Conservation (phyloP, 64 coral and sea anemone species). For the Stylophora pistillata region DNA sequence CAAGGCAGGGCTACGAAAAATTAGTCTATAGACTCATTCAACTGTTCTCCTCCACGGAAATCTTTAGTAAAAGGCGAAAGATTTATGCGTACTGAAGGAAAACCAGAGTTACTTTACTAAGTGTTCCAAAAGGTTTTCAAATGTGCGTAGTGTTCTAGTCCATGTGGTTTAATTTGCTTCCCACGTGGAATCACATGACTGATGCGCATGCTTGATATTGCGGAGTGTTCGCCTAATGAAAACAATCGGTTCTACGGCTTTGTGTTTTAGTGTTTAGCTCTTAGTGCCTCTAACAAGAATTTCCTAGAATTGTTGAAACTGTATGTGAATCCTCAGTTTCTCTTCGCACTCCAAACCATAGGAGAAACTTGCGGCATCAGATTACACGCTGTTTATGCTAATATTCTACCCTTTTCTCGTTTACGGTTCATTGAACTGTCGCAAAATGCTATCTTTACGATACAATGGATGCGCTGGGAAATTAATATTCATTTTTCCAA, state of each 20-base stretch:
- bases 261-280: background rate
- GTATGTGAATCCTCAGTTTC: too few relatives aligned
- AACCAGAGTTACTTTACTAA: background rate
- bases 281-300: too few relatives aligned
- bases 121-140: background rate
- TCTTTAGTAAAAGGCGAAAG: slow-evolving; percentile 93
- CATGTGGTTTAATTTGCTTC: background rate
- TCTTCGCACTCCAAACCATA: too few relatives aligned
- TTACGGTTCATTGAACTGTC: slow-evolving; percentile 7
- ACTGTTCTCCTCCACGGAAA: slow-evolving; percentile 81
- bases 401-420: background rate
- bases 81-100: slow-evolving; percentile 77
- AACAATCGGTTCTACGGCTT: background rate
- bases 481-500: background rate
- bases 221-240: background rate
- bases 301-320: too few relatives aligned
- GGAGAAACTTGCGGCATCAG: background rate
- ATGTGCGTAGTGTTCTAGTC: background rate
- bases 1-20: slow-evolving; percentile 74
- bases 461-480: background rate
- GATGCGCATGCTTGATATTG: slow-evolving; percentile 1
- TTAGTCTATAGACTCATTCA: slow-evolving; percentile 86
- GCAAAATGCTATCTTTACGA: background rate
- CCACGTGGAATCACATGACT: background rate
- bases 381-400: background rate